A percentile compares a stretch with the other conserved stretches of the same genome.
phyloP scores from a whole-genome alignment of 2,797 vertebrate genomes.

The Cetoscarus ocellatus region DNA sequence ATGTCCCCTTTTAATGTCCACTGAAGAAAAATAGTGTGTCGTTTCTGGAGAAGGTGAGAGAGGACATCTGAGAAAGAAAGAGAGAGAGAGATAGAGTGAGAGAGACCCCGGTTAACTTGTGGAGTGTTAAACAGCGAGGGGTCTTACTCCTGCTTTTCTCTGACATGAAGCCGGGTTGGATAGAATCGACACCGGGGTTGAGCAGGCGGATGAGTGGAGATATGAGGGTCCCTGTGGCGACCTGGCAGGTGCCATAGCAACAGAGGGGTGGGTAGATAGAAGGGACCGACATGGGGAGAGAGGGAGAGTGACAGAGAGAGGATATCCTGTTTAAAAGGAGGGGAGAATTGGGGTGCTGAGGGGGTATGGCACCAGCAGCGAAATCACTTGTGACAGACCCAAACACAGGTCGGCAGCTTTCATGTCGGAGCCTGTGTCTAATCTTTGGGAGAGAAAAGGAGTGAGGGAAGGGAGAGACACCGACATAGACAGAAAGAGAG shows the following conservation, averaged over 20 bases:
- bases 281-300: conserved; percentile 56
- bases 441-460: conserved; percentile 73
- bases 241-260: conserved; percentile 81
- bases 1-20: conserved; percentile 23
- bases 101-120: conserved; percentile 79
- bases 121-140: conserved; percentile 78
- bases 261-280: conserved; percentile 70
- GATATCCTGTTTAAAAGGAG: conserved; percentile 65
- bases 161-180: conserved; percentile 77
- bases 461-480: conserved; percentile 51
- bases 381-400: conserved; percentile 78
- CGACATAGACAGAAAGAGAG: conserved; percentile 52
- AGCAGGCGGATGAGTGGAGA: conserved; percentile 79
- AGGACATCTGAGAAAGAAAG: conserved; percentile 11
- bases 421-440: conserved; percentile 76
- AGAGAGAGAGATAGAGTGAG: conserved; percentile 19
- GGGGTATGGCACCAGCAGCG: conserved; percentile 55
- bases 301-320: conserved; percentile 37
- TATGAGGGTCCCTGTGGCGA: conserved; percentile 79
- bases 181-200: conserved; percentile 77
- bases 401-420: conserved; percentile 81
- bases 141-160: conserved; percentile 78
- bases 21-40: conserved; percentile 42
- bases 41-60: conserved; percentile 27
- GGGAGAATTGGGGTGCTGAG: neutral